These are phyloP conservation scores for Falco naumanni DNA, from an alignment of 2,797 vertebrate species.

Conservation along the genomic window DNA sequence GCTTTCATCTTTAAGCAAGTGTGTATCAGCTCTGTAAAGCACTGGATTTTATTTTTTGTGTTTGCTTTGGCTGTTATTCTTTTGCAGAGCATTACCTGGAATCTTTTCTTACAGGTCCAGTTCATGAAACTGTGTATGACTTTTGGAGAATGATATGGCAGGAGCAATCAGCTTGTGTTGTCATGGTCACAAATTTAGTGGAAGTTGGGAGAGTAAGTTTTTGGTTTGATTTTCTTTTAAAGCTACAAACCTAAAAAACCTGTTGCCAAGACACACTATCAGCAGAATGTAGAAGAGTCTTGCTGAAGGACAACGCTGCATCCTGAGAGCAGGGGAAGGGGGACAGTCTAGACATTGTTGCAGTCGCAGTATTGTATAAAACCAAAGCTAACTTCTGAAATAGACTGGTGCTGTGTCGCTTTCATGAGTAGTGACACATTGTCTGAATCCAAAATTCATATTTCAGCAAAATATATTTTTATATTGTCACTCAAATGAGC, in stretches of 20 bases:
- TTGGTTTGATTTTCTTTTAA: not conserved
- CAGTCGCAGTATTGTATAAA: not conserved
- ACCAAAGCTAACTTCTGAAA: not conserved
- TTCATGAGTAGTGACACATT: not conserved
- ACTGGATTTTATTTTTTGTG: not conserved
- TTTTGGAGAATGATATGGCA: conserved; percentile 99
- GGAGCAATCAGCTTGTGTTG: conserved; percentile 96
- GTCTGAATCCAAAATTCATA: not conserved
- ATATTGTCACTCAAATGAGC: not conserved
- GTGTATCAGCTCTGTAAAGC: not conserved
- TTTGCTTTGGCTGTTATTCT: not conserved
- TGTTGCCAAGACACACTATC: not conserved
- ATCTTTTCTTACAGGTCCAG: conserved; percentile 85
- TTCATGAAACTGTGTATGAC: conserved; percentile 98
- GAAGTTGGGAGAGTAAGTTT: conserved; percentile 96
- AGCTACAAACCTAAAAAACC: not conserved
- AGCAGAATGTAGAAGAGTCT: not conserved
- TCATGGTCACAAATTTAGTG: conserved; percentile 99
- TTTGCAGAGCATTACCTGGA: not conserved
- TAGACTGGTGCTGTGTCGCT: not conserved
- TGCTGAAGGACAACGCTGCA: not conserved
- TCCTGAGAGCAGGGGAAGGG: not conserved
- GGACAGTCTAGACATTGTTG: not conserved
- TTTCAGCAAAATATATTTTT: not conserved
- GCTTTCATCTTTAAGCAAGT: conserved; percentile 12